A percentile compares a stretch with the other conserved stretches of the same genome.
These are phyloP conservation scores for Edolisoma coerulescens DNA, from an alignment of 2,113 vertebrate genomes.

Conservation along the genomic window DNA sequence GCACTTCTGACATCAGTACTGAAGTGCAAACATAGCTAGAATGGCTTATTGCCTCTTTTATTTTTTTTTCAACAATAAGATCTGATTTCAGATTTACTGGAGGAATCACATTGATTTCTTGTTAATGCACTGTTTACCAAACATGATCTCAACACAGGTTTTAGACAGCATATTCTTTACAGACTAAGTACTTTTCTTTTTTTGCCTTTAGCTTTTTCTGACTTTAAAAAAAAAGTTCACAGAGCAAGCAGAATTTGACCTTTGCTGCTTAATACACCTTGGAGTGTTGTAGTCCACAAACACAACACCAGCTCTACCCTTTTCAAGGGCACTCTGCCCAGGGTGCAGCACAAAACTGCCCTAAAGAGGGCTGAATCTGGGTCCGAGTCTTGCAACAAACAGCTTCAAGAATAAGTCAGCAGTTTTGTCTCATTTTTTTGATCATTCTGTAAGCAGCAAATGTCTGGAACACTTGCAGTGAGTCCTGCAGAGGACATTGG, in stretches of 20 bases:
- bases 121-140: background rate
- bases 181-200: background rate
- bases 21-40: background rate
- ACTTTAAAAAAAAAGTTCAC: background rate
- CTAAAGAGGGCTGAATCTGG: background rate
- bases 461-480: background rate
- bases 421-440: background rate
- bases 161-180: background rate
- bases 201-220: background rate
- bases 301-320: background rate
- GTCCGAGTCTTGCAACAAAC: background rate
- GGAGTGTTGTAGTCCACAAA: background rate
- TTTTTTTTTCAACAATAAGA: background rate
- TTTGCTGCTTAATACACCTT: background rate
- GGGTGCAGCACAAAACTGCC: background rate
- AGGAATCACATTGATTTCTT: background rate
- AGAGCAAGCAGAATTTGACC: background rate
- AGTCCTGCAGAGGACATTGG: background rate
- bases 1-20: background rate
- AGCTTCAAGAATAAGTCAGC: background rate
- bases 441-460: background rate
- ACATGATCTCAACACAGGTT: background rate
- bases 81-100: background rate
- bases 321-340: background rate
- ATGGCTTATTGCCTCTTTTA: background rate